These are phyloP conservation scores for Vollenhovia emeryi DNA, from an alignment of 1,140 invertebrate species.

Conservation along the genomic window DNA sequence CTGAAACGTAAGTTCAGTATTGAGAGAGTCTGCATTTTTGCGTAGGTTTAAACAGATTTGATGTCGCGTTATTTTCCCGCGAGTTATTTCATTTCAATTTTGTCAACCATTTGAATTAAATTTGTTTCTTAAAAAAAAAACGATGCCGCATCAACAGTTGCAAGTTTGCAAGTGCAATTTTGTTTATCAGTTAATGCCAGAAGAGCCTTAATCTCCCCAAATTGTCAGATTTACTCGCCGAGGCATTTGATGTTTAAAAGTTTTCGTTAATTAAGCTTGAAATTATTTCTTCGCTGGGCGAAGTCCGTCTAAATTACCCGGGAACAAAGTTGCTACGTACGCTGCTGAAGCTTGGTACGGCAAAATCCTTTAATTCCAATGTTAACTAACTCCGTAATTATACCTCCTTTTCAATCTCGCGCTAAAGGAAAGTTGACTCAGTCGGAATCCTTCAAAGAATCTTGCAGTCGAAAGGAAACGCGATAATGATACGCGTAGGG, in stretches of 20 bases:
- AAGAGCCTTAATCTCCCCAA: neutral
- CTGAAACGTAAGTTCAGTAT: neutral
- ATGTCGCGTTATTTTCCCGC: neutral
- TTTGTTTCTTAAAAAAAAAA: neutral
- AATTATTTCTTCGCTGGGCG: conserved; percentile 8
- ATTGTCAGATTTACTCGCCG: neutral
- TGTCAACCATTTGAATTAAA: neutral
- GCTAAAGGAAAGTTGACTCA: conserved; percentile 37
- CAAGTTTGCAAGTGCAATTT: neutral
- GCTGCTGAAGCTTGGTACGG: neutral
- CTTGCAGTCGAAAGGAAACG: conserved; percentile 38
- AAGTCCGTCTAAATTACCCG: conserved; percentile 12
- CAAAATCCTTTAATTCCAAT: conserved; percentile 53
- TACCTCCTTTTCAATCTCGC: conserved; percentile 33
- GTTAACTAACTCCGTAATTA: conserved; percentile 49
- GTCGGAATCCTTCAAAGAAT: conserved; percentile 49
- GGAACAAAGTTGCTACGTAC: conserved; percentile 27
- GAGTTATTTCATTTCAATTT: neutral
- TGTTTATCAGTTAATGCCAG: neutral
- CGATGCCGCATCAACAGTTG: neutral
- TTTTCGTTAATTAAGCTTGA: conserved; percentile 35
- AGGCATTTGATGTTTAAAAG: conserved; percentile 31
- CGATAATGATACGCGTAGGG: conserved; percentile 34
- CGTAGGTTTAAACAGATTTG: too few relatives aligned
- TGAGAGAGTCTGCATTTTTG: neutral